Base-by-base conservation (phyloP, 2,113 vertebrate genomes). In the Paramisgurnus dabryanus region DNA sequence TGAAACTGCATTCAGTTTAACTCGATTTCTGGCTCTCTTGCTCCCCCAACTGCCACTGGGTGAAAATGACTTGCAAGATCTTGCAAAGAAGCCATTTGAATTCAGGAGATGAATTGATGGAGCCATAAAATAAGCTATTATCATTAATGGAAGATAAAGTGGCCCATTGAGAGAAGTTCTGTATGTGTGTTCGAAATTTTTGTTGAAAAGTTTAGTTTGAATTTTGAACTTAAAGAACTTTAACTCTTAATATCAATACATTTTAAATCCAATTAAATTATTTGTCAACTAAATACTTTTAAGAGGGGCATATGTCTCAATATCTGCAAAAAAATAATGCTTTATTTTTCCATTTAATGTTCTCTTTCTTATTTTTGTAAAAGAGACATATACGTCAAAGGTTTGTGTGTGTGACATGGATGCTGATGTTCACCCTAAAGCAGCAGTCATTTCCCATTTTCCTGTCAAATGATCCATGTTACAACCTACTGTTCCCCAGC, bases 21-120 rank as follows among this genome's bases (percentile, higher is more conserved):
- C 47, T 78, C 83, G 11, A 83, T 91, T 88, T 87, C 85, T 88
- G 86, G 89, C 89, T 80, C 72, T 86, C 89, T 86, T 91, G 89
- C 91, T 58, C 90, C 92, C 90, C 92, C 92, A 92, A 27, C 4
- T 2, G 27, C 45, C 13, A 50, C 53, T 41, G 12, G 9, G 0
- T 15, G 49, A 58, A 75, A 55, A 47, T 43, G 0, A 61, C 13
- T 69, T n/a, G n/a, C n/a, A 9, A 17, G 6, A 70, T 76, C 55
- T 57, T 18, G 47, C 39, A 34, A 18, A 73, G 40, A 9, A 41
- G 75, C 13, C 41, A 64, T 78, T 80, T 71, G 17, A 55, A 69
- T 80, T 78, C 82, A 73, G 45, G 72, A 55, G 15, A 43, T 40
- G 55, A 73, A 55, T 45, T 67, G 76, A 79, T 76, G 50, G 57